These are phyloP conservation scores for Machimus rusticus DNA, from an alignment of 2,888 invertebrate genomes.

Conservation along the genomic window DNA sequence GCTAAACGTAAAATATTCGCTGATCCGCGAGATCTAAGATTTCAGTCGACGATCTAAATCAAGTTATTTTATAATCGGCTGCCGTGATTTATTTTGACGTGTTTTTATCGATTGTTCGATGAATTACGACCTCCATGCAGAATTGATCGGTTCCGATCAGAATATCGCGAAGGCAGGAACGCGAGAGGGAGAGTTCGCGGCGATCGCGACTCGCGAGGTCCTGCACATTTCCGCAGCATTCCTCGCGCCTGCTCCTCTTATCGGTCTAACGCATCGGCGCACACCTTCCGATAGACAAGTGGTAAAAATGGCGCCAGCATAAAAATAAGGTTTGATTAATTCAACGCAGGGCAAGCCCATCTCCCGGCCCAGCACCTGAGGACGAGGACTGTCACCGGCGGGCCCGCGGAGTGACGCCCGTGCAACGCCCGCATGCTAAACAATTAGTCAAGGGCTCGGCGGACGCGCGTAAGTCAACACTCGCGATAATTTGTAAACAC, in stretches of 20 bases:
- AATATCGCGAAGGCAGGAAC: background rate
- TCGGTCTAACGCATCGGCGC: background rate
- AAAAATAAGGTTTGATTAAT: conserved; percentile 26
- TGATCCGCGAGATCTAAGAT: background rate
- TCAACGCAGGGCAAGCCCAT: conserved; percentile 7
- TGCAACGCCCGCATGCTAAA: conserved; percentile 21
- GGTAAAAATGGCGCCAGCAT: conserved; percentile 31
- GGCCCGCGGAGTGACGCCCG: background rate
- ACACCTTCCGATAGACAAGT: conserved; percentile 11
- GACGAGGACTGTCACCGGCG: background rate
- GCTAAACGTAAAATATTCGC: background rate
- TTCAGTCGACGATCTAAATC: background rate
- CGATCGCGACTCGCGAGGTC: background rate
- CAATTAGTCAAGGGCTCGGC: conserved; percentile 12
- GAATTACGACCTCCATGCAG: background rate
- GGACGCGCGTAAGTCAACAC: conserved; percentile 28
- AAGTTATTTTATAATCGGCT: background rate
- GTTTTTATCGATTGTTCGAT: conserved; percentile 33
- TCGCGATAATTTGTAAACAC: conserved; percentile 31
- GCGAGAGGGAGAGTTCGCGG: background rate
- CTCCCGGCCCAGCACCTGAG: background rate
- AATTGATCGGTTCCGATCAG: background rate
- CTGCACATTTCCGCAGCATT: background rate
- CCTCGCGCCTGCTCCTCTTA: background rate
- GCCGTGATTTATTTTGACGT: conserved; percentile 39